Conservation (phyloP, 1,140 invertebrate genomes). For the Drosophila lowei region DNA sequence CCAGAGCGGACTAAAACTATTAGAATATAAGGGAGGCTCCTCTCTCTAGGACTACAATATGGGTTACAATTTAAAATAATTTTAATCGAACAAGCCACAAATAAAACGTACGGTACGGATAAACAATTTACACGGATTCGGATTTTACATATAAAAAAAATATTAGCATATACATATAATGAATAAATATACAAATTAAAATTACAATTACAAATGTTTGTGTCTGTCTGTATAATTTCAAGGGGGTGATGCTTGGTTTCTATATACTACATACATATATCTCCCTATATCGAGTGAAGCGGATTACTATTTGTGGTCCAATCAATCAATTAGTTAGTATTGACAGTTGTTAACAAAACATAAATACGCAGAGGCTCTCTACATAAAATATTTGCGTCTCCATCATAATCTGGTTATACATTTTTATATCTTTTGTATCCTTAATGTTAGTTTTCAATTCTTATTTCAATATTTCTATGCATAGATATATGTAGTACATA, state of each 20-base stretch:
- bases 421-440: conserved; percentile 10
- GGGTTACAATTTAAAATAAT: conserved; percentile 1
- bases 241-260: conserved; percentile 43
- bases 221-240: conserved; percentile 34
- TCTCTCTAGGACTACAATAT: neutral
- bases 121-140: no score
- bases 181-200: conserved; percentile 43
- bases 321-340: conserved; percentile 34
- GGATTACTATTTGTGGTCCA: conserved; percentile 48
- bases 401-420: conserved; percentile 23
- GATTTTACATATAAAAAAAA: conserved; percentile 12
- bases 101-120: no score
- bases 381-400: conserved; percentile 72
- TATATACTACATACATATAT: conserved; percentile 26
- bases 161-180: conserved; percentile 29
- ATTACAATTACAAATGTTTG: conserved; percentile 22
- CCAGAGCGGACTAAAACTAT: conserved; percentile 44
- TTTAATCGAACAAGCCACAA: no score
- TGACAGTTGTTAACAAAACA: conserved; percentile 63
- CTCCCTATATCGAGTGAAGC: no score
- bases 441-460: conserved; percentile 43
- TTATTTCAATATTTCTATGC: conserved; percentile 24
- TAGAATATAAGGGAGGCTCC: conserved; percentile 40
- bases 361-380: conserved; percentile 68
- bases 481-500: conserved; percentile 22